Evolutionary conservation across 2,797 vertebrate genomes (phyloP), one percentile per base, ranked within the genome.

Genomic region (Sarcoramphus papa): DNA sequence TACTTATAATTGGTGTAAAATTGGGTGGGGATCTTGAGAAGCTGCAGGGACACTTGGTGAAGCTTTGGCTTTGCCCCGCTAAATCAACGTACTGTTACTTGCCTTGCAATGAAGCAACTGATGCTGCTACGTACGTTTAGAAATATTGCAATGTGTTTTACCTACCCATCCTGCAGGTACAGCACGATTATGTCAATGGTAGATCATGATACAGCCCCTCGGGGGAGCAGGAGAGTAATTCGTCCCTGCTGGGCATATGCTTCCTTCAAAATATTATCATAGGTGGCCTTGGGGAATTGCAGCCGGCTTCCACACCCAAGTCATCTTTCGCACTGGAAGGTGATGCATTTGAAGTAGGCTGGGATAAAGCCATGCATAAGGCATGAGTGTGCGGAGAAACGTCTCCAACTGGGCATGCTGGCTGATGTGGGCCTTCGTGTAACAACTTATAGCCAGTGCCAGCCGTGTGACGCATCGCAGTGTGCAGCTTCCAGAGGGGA

Each of bases 401-500:
- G 2, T 24, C 35, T 74, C 56, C 0, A 1, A 4, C 43, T 12
- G 54, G 78, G 62, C 28, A 8, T 12, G 31, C 82, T 76, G 81
- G 51, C 12, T 14, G 30, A 31, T 47, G 62, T 21, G 80, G 68
- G 72, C 72, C 84, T 43, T 60, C 6, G 0, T 20, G 57, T 59
- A 64, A 2, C 41, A 64, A 20, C 10, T 13, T 12, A 0, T 3
- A 22, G 75, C 51, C 86, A 14, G 24, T 41, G 69, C 16, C 60
- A 56, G 64, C 37, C 0, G 1, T 0, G 18, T 51, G 69, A 30
- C 4, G 10, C n/a, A 5, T 25, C 3, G 3, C 5, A 2, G 51
- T 3, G 40, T 6, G 22, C 51, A 10, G 22, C 56, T 79, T 12
- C 37, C 82, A 27, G 0, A n/a, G 1, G 6, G 67, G 56, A 86